phyloP scores from a whole-genome alignment of 2,113 vertebrate species.

The Arvicanthis niloticus region DNA sequence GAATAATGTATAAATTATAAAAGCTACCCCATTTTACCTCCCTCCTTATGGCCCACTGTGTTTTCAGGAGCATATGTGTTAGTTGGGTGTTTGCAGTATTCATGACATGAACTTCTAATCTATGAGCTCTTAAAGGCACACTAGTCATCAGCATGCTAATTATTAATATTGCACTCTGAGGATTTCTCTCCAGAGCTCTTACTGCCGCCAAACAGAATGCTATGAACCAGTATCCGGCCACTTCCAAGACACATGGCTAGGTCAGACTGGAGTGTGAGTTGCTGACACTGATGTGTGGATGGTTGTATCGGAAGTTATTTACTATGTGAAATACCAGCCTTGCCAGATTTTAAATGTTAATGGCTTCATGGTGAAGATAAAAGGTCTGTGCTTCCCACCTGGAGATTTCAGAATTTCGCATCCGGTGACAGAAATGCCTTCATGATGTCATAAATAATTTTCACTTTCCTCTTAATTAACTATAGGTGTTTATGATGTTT shows the following conservation, averaged over 20 bases:
- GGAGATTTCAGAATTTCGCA: conserved; percentile 65
- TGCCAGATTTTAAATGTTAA: conserved; percentile 76
- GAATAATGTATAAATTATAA: conserved; percentile 68
- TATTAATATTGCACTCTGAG: conserved; percentile 62
- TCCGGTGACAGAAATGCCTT: conserved; percentile 28
- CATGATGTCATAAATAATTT: conserved; percentile 59
- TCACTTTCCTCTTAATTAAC: conserved; percentile 63
- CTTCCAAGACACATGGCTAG: not conserved
- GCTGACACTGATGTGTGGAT: conserved; percentile 43
- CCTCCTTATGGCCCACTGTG: conserved; percentile 39
- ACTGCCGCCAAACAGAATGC: conserved; percentile 24
- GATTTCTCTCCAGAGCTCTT: conserved; percentile 35
- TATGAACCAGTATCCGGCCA: not conserved
- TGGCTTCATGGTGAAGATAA: conserved; percentile 57
- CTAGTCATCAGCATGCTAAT: conserved; percentile 50
- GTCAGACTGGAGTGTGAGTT: not conserved
- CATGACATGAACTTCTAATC: conserved; percentile 60
- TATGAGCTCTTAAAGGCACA: conserved; percentile 65
- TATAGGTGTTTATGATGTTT: conserved; percentile 47
- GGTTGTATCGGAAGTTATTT: conserved; percentile 49
- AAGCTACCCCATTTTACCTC: conserved; percentile 50
- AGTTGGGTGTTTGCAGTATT: conserved; percentile 56
- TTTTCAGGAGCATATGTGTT: conserved; percentile 65
- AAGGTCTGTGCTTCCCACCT: conserved; percentile 42
- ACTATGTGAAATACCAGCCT: conserved; percentile 63